Evolutionary conservation across 2,888 invertebrate genomes (phyloP), one percentile per base, ranked within the genome.

Genomic region (Gymnosoma rotundatum): DNA sequence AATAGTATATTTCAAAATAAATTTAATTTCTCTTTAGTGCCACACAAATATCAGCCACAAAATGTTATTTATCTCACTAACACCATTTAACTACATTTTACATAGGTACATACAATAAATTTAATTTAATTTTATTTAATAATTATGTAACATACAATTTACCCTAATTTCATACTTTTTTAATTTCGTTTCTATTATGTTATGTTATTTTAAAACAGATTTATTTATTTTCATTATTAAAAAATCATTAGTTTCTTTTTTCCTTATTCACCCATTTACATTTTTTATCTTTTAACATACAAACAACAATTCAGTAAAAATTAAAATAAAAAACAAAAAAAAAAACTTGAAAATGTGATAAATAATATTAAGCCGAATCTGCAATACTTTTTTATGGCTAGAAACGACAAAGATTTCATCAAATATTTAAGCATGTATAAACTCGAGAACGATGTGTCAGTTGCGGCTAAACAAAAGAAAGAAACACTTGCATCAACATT

Each of bases 231-330:
- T 38, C 18, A 61, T 18, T 58, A 8, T 54, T 25, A 6, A 50
- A 54, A 21, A 50, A 74, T 48, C 45, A 54, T 74, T 56, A 56
- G 14, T 69, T 81, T 61, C 7, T 74, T 48, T 54, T 3, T 6
- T 54, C 61, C 48, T 14, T 45, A 42, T 58, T 56, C 21, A 66
- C 32, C 18, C 20, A 56, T 18, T 64, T 60, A 64, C 50, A 60
- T 60, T 10, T 54, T 48, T 21, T 36, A 56, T 63, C 18, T 69
- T 69, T 64, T 81, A 81, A 81, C 81, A 81, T 81, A 81, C 81
- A 81, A 81, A 75, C 81, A 81, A 81, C 80, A 81, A 81, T 81
- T 75, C 21, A 61, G 21, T 42, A 20, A 64, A 80, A 20, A 42
- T 36, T 25, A 18, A 69, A 25, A 38, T 32, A 32, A 32, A 32